phyloP scores from a whole-genome alignment of 2,113 vertebrate genomes.

The Rhombomys opimus region DNA sequence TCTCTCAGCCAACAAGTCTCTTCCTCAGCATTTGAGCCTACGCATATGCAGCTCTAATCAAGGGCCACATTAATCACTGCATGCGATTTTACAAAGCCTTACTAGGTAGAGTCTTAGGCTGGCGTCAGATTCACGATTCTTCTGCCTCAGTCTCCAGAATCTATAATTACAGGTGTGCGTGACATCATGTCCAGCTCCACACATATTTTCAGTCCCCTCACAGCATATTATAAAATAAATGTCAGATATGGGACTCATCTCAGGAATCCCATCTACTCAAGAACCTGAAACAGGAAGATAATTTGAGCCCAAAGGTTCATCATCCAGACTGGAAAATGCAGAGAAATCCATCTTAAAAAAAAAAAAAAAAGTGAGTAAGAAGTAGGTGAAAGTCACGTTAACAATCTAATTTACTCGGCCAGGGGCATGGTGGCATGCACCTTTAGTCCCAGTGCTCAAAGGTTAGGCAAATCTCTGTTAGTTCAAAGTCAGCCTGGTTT shows the following conservation, averaged over 20 bases:
- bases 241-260: not conserved
- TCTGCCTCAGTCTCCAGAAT: not conserved
- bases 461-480: not conserved
- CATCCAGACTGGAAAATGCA: too few species aligned
- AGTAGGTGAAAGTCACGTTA: not conserved
- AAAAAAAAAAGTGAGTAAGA: not conserved
- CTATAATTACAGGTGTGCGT: not conserved
- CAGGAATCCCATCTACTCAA: not conserved
- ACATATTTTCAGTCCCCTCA: not conserved
- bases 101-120: not conserved
- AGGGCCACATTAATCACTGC: not conserved
- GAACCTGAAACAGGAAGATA: not conserved
- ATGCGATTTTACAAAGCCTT: not conserved
- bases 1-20: not conserved
- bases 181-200: not conserved
- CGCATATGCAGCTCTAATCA: not conserved
- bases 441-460: not conserved
- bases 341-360: not conserved
- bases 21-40: not conserved
- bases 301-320: not conserved
- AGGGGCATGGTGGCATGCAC: not conserved
- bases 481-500: not conserved
- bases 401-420: not conserved
- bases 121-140: not conserved
- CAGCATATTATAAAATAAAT: not conserved